A percentile compares a stretch with the other conserved stretches of the same genome.
Evolutionary conservation across 1,140 invertebrate genomes (phyloP).

Genomic region (Pteromalus puparum): DNA sequence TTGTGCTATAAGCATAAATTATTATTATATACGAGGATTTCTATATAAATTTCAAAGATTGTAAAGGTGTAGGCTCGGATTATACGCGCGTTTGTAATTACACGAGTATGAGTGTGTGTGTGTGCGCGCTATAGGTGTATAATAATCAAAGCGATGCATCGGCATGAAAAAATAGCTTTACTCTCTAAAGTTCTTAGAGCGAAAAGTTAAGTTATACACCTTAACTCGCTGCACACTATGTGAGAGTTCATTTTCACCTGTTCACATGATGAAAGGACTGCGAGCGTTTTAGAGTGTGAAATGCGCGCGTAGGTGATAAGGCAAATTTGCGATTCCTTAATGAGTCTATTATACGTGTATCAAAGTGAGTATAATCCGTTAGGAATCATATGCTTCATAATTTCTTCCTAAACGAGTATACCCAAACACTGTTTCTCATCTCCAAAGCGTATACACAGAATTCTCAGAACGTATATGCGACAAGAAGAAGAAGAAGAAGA

Average conservation of each 20-base stretch:
- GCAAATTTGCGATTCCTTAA: neutral
- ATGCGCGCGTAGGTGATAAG: neutral
- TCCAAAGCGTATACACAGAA: neutral
- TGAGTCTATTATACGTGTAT: no score
- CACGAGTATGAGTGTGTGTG: neutral
- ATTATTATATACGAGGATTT: no score
- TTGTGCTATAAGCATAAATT: no score
- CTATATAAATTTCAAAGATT: neutral
- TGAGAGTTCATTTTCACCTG: slow-evolving; percentile 30
- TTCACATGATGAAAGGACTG: neutral
- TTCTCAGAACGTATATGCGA: no score
- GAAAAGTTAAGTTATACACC: slow-evolving; percentile 5
- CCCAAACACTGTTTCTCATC: no score
- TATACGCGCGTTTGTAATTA: neutral
- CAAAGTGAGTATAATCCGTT: no score
- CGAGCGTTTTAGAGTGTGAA: neutral
- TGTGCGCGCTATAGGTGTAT: no score
- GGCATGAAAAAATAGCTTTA: slow-evolving; percentile 22
- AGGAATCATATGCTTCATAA: no score
- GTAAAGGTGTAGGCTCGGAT: no score
- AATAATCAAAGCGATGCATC: slow-evolving; percentile 25
- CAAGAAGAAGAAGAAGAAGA: slow-evolving; percentile 8
- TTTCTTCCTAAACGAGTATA: slow-evolving; percentile 1
- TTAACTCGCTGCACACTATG: neutral
- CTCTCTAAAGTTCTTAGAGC: slow-evolving; percentile 24